Conservation (phyloP, 1,140 invertebrate species). For the Anadara kagoshimensis region DNA sequence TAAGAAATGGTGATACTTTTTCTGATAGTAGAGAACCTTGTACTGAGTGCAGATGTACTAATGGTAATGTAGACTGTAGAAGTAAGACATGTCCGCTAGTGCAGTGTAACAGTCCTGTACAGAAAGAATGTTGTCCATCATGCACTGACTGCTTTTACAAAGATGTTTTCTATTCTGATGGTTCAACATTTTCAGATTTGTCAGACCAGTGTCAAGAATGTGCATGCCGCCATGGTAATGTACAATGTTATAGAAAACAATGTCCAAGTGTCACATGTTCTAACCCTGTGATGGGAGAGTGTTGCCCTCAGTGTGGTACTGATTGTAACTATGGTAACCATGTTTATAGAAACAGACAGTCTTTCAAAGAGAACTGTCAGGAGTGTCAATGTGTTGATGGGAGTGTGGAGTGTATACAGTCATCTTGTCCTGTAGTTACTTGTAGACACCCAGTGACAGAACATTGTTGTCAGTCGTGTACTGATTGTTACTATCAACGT, state of each 20-base stretch:
- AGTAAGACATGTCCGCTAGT: constrained; percentile 32
- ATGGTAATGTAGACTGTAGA: constrained; percentile 52
- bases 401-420: constrained; percentile 39
- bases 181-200: constrained; percentile 24
- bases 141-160: constrained; percentile 55
- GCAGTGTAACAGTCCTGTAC: constrained; percentile 54
- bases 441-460: constrained; percentile 46
- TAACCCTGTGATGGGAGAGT: constrained; percentile 38
- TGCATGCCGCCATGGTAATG: constrained; percentile 45
- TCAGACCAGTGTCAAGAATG: constrained; percentile 42
- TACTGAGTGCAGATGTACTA: constrained; percentile 49
- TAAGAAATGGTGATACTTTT: constrained; percentile 50
- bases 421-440: constrained; percentile 42
- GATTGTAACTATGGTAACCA: constrained; percentile 43
- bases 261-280: constrained; percentile 37
- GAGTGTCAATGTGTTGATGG: constrained; percentile 49
- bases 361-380: constrained; percentile 41
- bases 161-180: constrained; percentile 25
- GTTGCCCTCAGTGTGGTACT: constrained; percentile 43
- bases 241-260: constrained; percentile 22
- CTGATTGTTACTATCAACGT: constrained; percentile 32
- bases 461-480: constrained; percentile 42
- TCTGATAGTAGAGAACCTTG: constrained; percentile 51
- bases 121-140: constrained; percentile 54
- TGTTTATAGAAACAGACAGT: constrained; percentile 36